Evolutionary conservation across 1,140 invertebrate species (phyloP).

Genomic region (Dryas iulia): DNA sequence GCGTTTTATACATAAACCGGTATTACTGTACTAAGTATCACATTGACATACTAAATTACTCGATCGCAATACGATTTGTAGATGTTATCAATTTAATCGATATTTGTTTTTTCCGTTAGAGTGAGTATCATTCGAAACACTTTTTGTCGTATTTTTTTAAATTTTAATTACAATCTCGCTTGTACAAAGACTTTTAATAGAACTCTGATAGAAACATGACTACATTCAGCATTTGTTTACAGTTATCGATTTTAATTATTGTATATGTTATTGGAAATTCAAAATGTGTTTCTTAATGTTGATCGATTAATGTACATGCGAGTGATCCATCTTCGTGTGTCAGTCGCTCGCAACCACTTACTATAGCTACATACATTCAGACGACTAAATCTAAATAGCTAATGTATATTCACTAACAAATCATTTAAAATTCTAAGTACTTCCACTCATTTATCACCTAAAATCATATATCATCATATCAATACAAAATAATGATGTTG

Average conservation of each 20-base stretch:
- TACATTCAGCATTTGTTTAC: background rate
- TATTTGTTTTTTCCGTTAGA: background rate
- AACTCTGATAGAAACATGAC: background rate
- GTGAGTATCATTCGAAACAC: background rate
- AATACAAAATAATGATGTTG: background rate
- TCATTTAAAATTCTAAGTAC: background rate
- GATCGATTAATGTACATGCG: background rate
- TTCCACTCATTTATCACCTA: background rate
- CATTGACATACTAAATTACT: slow-evolving; percentile 22
- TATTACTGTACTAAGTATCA: slow-evolving; percentile 29
- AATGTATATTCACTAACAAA: background rate
- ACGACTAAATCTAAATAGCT: background rate
- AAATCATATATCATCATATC: background rate
- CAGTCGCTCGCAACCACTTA: background rate
- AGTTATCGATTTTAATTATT: background rate
- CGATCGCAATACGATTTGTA: slow-evolving; percentile 8
- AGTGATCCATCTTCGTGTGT: background rate
- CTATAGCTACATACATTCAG: background rate
- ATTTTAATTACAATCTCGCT: background rate
- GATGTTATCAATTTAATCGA: slow-evolving; percentile 3
- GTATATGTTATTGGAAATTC: background rate
- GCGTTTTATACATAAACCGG: slow-evolving; percentile 33
- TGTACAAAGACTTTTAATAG: background rate
- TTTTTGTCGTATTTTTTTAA: background rate
- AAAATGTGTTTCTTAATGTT: background rate